Evolutionary conservation across 2,113 vertebrate species (phyloP), one percentile per base, ranked within the genome.

Genomic region (Nyctibius bracteatus): DNA sequence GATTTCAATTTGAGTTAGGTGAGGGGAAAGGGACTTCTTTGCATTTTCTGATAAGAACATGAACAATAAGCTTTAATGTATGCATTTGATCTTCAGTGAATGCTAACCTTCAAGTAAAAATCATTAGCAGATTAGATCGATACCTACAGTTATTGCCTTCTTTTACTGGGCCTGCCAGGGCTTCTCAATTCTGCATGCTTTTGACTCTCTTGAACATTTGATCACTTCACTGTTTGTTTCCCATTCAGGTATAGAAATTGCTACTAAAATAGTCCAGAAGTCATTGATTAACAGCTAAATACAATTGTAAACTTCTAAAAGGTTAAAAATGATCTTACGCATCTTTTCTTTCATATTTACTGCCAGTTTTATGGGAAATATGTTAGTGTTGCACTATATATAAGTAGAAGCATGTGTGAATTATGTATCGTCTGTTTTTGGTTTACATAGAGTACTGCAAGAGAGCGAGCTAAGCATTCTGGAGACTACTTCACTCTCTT

Each of bases 401-500:
- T 39, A 68, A 81, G 16, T 65, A 77, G 47, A 90, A 80, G 18
- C 0, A 0, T 66, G 6, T 71, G 13, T 67, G 17, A 90, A 63
- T 89, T 92, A 10, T 28, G 0, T 61, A 5, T 61, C 2, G 2
- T 46, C 90, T 90, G 14, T 8, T 62, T 97, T 96, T 94, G 30
- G 62, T 33, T 97, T 97, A n/a, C 18, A 2, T 92, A 99, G 99
- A 99, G 99, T 97, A 99, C 99, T 92, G 99, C 99, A 85, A 99
- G 99, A 98, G 99, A 99, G 94, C 94, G 99, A 93, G 99, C 99
- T 92, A 99, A 99, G 96, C 99, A 99, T 88, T 99, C 99, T 77
- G 99, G 99, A 58, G 99, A 99, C 98, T 99, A 99, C 95, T 99
- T 99, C 95, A 99, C 99, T 46, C 98, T 99, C 44, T 97, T 99